Conservation (phyloP, 30 jellyfish, hydroid and myxozoan species). For the Hydractinia echinata region DNA sequence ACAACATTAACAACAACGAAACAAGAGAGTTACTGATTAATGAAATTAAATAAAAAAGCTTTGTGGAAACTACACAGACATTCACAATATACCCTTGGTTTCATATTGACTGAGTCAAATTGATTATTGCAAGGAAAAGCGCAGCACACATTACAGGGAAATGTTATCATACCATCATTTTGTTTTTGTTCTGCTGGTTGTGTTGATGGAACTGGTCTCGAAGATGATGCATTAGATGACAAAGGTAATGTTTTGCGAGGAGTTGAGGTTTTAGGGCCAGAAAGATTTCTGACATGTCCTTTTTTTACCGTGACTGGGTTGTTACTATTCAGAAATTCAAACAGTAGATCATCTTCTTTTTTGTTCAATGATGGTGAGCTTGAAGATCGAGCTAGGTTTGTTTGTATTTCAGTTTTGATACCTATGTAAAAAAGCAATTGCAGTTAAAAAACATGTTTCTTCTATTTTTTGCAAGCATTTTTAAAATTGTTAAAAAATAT, state of each 20-base stretch:
- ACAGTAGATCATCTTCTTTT: constrained; percentile 78
- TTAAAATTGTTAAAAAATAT: too few relatives aligned
- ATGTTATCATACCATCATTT: not conserved
- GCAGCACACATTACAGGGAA: not conserved
- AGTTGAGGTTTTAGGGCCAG: constrained; percentile 55
- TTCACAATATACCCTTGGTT: too few relatives aligned
- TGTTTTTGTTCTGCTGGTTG: not conserved
- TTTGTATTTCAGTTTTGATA: not conserved
- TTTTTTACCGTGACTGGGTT: constrained; percentile 34
- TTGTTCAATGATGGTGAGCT: constrained; percentile 47
- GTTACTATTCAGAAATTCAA: constrained; percentile 76
- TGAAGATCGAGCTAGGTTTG: constrained; percentile 41
- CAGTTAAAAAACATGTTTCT: too few relatives aligned
- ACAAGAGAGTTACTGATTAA: too few relatives aligned
- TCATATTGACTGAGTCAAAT: too few relatives aligned
- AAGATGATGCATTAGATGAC: not conserved
- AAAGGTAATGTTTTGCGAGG: not conserved
- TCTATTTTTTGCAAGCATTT: too few relatives aligned
- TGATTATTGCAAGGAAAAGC: too few relatives aligned
- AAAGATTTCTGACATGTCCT: constrained; percentile 42
- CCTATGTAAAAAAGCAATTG: not conserved
- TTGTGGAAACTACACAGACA: too few relatives aligned
- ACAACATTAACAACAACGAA: too few relatives aligned
- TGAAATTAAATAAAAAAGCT: too few relatives aligned
- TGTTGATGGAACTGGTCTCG: constrained; percentile 8